Evolutionary conservation across 92 coral and sea anemone species (phyloP), one percentile per base, ranked within the genome.

Genomic region (Pocillopora meandrina): DNA sequence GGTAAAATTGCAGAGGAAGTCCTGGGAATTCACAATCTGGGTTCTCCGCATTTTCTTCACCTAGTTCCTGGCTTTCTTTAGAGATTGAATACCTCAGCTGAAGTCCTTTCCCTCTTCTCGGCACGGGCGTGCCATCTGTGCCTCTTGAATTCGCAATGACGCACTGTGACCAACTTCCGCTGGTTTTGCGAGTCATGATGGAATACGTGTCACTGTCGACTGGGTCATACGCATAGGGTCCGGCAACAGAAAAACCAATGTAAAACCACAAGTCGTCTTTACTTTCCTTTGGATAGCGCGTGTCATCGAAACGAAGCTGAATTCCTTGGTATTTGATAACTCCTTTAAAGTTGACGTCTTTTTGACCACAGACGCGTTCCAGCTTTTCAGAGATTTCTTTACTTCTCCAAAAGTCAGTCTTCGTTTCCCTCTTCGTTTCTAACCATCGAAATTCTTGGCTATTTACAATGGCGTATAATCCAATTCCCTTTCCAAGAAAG

Each of bases 221-320:
- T 58, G 94, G 94, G 65, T 91, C 94, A 55, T 84, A 91, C 19
- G 94, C 94, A 26, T 88, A 91, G 9, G 94, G 94, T 4, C 94
- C 94, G 20, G 86, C 82, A 6, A 91, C 77, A 11, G 94, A 69
- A 63, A 91, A 91, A 20, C 94, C 94, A 33, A 91, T 79, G 55
- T 89, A 91, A 69, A 88, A 91, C 94, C 91, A 91, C 79, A 91
- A 79, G 63, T 91, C 92, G 23, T 91, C 94, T 61, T 89, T 88
- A 60, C 94, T 91, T 59, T 91, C 87, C 1, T 91, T 65, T 15
- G 94, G 94, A 63, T 91, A 91, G 10, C 87, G 79, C 15, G 61
- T 78, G 60, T 91, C 79, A 64, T 91, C 94, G 33, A 91, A 91
- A 13, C 74, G 87, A 15, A 91, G 72, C 14, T 88, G 91, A 42